Base-by-base conservation (phyloP, 2,797 vertebrate species). In the Macroramphosus scolopax region DNA sequence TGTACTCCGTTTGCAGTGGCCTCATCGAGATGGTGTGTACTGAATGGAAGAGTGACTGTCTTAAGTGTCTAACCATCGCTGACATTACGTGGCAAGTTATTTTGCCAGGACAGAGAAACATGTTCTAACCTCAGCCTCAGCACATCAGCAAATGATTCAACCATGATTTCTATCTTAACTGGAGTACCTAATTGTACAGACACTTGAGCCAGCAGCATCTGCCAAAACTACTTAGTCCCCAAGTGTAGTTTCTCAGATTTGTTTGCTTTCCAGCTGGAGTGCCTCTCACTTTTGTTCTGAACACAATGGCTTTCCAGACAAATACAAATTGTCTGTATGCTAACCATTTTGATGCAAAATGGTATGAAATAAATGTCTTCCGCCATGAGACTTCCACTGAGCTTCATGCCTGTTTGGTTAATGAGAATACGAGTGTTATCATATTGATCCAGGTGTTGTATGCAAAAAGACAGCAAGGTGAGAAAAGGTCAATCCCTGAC, bases 121-220 rank as follows among this genome's bases (percentile, higher is more conserved):
- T 14, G 55, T 54, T 76, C 55, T 51, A 66, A 47, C 61, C 73
- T 49, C 41, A 63, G 48, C 69, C 62, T 62, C 32, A 47, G 35
- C 64, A 48, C 72, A 49, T 57, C 20, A 35, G 28, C 44, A 30
- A 51, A 54, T 14, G 17, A 61, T 67, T 66, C 68, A 67, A 68
- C 60, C 57, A 33, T 51, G 49, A 77, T 81, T 86, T 67, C 69
- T 67, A 70, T 82, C 78, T 84, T 68, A 68, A 75, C 70, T 75
- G 58, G 52, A 82, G 63, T 52, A 73, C 59, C 67, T 77, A 76
- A 80, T 79, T 87, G 74, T 71, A 70, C 52, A 73, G 63, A 74
- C 72, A 63, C 70, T 85, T 79, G 81, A 84, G 64, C 77, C 59
- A 63, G 44, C 52, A 77, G 82, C 81, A 82, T 85, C 78, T 87